phyloP scores from a whole-genome alignment of 2,888 invertebrate species.

The Tribolium freemani region DNA sequence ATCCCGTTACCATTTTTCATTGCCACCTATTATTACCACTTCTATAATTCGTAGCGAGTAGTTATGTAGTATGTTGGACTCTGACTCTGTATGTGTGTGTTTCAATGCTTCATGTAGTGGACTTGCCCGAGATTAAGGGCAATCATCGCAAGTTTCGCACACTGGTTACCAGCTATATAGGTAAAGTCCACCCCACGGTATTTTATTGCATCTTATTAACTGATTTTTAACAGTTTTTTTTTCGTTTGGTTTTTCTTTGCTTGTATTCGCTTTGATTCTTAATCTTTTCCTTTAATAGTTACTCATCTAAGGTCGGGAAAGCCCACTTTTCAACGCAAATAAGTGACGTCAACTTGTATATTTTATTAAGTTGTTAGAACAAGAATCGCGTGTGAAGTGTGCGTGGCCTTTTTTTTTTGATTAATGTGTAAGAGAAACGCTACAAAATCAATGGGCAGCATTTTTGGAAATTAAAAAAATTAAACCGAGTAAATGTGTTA shows the following conservation, averaged over 20 bases:
- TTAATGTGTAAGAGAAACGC: neutral
- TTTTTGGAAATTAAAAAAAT: too few relatives aligned
- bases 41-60: slow-evolving; percentile 45
- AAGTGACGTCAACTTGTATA: neutral
- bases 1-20: neutral
- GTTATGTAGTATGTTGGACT: slow-evolving; percentile 52
- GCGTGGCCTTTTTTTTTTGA: slow-evolving; percentile 8
- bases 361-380: neutral
- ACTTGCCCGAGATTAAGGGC: slow-evolving; percentile 98
- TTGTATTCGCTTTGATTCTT: slow-evolving; percentile 9
- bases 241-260: slow-evolving; percentile 44
- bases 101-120: slow-evolving; percentile 81
- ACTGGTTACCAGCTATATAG: slow-evolving; percentile 99
- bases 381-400: slow-evolving; percentile 15
- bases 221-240: slow-evolving; percentile 28
- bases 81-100: slow-evolving; percentile 63
- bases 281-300: slow-evolving; percentile 5
- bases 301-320: slow-evolving; percentile 4
- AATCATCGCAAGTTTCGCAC: slow-evolving; percentile 99
- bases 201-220: slow-evolving; percentile 41
- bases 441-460: neutral
- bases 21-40: slow-evolving; percentile 13
- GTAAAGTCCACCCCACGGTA: slow-evolving; percentile 74
- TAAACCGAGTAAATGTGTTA: too few relatives aligned
- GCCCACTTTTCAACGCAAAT: slow-evolving; percentile 6